These are phyloP conservation scores for Desmodus rotundus DNA, from an alignment of 2,113 vertebrate species.

Conservation along the genomic window DNA sequence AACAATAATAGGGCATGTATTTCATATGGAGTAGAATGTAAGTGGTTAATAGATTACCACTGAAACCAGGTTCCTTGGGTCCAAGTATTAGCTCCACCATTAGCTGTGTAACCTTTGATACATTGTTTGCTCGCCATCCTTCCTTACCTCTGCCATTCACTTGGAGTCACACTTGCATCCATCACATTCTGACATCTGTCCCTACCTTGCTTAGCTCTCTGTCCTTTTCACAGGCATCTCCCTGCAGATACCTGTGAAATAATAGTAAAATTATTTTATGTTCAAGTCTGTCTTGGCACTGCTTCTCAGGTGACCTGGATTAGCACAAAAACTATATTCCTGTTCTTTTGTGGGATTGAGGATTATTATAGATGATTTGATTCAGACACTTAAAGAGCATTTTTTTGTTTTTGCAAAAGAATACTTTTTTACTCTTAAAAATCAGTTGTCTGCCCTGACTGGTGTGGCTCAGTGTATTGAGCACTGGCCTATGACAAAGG, in stretches of 20 bases:
- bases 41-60: not conserved
- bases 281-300: not conserved
- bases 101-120: not conserved
- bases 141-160: not conserved
- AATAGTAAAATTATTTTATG: not conserved
- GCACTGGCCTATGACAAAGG: too few relatives aligned
- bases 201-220: not conserved
- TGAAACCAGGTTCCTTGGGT: not conserved
- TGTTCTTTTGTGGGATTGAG: not conserved
- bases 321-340: not conserved
- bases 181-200: not conserved
- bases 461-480: too few relatives aligned
- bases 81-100: not conserved
- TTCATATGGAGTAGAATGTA: not conserved
- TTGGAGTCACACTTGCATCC: not conserved
- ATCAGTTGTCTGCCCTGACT: not conserved
- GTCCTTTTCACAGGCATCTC: not conserved
- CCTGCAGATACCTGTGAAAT: too few relatives aligned
- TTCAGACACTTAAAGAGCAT: not conserved
- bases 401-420: constrained; percentile 6
- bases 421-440: constrained; percentile 4
- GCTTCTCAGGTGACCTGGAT: not conserved
- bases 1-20: not conserved
- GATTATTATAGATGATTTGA: not conserved
- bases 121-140: not conserved